Percentiles rank a stretch among this genome's conserved stretches.
Evolutionary conservation across 2,113 vertebrate species (phyloP).

Genomic region (Hippopotamus amphibius): DNA sequence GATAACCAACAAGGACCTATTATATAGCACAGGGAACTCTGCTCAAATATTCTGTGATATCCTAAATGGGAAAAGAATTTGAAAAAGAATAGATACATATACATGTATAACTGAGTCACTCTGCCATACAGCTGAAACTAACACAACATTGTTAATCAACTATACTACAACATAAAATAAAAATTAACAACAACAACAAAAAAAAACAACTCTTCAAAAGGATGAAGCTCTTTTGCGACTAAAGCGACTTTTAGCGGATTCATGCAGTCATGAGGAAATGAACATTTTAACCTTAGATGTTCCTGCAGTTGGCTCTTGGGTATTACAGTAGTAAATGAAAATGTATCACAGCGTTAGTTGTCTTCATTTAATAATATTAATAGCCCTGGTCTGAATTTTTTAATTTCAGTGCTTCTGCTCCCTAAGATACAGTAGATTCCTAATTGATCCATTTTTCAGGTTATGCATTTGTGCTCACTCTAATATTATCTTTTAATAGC

Average conservation of each 20-base stretch:
- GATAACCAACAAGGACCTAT: neutral
- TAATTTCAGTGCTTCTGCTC: slow-evolving; percentile 61
- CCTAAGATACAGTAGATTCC: slow-evolving; percentile 48
- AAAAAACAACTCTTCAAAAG: neutral
- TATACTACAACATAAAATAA: neutral
- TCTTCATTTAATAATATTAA: slow-evolving; percentile 69
- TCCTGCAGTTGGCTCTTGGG: neutral
- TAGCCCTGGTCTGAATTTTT: slow-evolving; percentile 32
- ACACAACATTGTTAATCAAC: neutral
- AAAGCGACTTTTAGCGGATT: neutral
- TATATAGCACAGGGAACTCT: accelerated
- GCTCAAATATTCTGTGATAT: accelerated
- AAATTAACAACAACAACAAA: no score
- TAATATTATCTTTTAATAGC: slow-evolving; percentile 67
- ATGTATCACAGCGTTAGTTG: neutral
- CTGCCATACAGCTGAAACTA: neutral
- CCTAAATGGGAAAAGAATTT: accelerated
- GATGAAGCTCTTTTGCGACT: neutral
- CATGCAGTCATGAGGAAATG: neutral
- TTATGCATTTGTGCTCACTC: slow-evolving; percentile 8
- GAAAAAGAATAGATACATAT: accelerated
- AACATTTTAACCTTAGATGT: neutral
- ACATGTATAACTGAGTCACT: neutral
- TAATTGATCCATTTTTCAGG: slow-evolving; percentile 73
- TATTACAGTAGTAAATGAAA: slow-evolving; percentile 39